A percentile compares a stretch with the other conserved stretches of the same genome.
phyloP scores from a whole-genome alignment of 2,888 invertebrate species.

The Epiblema foenella region DNA sequence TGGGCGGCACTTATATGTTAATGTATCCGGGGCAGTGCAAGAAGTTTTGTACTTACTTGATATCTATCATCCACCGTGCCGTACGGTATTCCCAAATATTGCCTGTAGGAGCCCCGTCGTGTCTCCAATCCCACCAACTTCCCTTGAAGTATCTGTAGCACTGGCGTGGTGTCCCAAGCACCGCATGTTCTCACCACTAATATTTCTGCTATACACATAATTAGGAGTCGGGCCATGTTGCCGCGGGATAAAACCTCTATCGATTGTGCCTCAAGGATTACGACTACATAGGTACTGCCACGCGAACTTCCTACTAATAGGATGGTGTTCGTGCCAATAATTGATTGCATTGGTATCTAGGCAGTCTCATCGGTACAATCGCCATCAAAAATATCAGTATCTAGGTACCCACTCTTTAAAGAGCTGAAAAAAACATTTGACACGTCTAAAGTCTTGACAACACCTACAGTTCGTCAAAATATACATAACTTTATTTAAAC shows the following conservation, averaged over 20 bases:
- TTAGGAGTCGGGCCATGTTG: conserved; percentile 20
- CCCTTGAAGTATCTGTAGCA: conserved; percentile 44
- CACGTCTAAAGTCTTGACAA: no score
- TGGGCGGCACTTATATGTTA: no score
- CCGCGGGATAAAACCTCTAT: not conserved
- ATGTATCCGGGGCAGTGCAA: no score
- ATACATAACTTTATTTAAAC: no score
- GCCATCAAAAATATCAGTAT: not conserved
- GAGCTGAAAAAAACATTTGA: no score
- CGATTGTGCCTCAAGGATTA: conserved; percentile 2
- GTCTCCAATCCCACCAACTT: conserved; percentile 41
- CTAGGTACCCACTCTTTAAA: no score
- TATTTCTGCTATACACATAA: conserved; percentile 19
- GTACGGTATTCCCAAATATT: conserved; percentile 47
- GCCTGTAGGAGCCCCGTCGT: conserved; percentile 27
- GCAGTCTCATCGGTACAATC: not conserved
- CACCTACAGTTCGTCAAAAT: no score
- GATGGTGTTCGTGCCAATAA: conserved; percentile 37
- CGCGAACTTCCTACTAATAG: conserved; percentile 29
- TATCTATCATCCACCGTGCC: conserved; percentile 46
- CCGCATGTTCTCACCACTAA: conserved; percentile 7
- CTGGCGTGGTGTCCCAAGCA: conserved; percentile 20
- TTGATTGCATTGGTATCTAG: conserved; percentile 26
- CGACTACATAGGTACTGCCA: conserved; percentile 14
- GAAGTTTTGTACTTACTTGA: conserved; percentile 35